These are phyloP conservation scores for Semicossyphus pulcher DNA, from an alignment of 2,113 vertebrate species.

Conservation along the genomic window DNA sequence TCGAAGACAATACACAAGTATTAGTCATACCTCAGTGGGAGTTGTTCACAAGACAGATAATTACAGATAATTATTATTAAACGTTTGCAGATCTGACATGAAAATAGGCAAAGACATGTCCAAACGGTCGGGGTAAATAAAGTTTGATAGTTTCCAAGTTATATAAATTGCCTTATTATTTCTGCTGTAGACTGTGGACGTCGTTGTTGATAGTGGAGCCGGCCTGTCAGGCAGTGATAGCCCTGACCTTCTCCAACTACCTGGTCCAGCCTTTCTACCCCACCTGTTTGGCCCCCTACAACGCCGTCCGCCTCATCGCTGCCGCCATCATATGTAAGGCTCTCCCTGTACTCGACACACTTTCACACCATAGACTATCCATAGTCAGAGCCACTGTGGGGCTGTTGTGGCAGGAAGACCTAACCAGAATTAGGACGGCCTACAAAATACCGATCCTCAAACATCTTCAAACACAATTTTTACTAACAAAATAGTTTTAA, in stretches of 20 bases:
- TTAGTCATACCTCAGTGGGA: no score
- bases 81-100: neutral
- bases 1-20: no score
- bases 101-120: neutral
- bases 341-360: neutral
- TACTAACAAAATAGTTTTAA: no score
- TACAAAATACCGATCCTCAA: neutral
- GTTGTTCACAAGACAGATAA: no score
- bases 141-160: neutral
- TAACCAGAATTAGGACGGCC: neutral
- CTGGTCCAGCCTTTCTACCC: constrained; percentile 86
- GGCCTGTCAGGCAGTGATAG: constrained; percentile 87
- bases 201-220: constrained; percentile 87
- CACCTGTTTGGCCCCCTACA: constrained; percentile 76
- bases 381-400: no score
- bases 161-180: no score
- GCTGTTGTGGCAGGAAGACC: no score
- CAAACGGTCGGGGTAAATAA: neutral
- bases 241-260: constrained; percentile 86
- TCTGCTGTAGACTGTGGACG: constrained; percentile 80
- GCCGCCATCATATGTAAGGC: constrained; percentile 84
- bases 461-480: no score
- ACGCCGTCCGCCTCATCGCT: constrained; percentile 83
- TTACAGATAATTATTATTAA: no score
- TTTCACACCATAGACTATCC: neutral